Conservation (phyloP, 2,113 vertebrate species). For the Bos taurus region DNA sequence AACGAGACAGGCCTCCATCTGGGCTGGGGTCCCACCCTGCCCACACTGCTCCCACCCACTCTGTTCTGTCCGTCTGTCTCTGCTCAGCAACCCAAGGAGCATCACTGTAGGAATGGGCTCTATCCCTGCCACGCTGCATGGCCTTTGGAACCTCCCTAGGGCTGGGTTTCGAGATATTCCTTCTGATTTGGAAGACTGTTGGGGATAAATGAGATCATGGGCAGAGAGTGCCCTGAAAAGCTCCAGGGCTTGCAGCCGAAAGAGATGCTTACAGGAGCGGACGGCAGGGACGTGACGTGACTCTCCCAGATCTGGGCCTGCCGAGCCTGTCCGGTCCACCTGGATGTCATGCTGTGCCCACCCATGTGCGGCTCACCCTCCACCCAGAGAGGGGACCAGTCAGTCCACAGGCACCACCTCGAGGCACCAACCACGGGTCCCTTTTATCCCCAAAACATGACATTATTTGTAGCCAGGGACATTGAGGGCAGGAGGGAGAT, state of each 20-base stretch:
- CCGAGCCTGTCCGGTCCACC: neutral
- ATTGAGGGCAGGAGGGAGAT: neutral
- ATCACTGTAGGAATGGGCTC: neutral
- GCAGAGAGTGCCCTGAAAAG: neutral
- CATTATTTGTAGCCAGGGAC: neutral
- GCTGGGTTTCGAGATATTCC: neutral
- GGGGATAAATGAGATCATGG: neutral
- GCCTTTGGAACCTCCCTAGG: neutral
- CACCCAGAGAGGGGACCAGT: neutral
- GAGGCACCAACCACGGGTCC: neutral
- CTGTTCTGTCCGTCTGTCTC: neutral
- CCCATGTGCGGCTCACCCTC: rapidly evolving
- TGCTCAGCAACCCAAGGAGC: neutral
- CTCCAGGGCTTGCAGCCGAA: neutral
- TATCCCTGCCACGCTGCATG: rapidly evolving
- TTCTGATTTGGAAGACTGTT: neutral
- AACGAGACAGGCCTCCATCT: rapidly evolving
- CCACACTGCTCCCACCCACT: neutral
- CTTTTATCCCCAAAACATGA: neutral
- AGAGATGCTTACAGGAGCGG: neutral
- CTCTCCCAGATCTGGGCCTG: neutral
- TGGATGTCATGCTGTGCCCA: rapidly evolving
- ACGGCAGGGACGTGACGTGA: rapidly evolving
- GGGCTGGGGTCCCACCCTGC: neutral
- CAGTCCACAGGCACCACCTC: neutral